phyloP scores from a whole-genome alignment of 1,140 invertebrate species.

The Cataglyphis hispanica region DNA sequence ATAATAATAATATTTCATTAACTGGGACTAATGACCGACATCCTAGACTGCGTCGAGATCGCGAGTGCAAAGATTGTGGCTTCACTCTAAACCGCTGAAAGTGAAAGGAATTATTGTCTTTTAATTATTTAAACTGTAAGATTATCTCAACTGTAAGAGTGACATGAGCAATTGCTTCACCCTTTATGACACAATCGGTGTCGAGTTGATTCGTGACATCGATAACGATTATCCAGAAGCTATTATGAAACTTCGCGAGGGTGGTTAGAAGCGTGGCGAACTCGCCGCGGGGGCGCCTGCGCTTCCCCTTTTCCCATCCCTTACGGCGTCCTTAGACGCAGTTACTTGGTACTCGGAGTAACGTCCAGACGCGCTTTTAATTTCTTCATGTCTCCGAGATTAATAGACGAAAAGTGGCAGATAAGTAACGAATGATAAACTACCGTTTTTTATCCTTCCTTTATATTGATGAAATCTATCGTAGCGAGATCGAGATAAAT shows the following conservation, averaged over 20 bases:
- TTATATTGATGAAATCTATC: neutral
- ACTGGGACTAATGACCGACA: neutral
- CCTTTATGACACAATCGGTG: neutral
- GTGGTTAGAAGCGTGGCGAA: conserved; percentile 1
- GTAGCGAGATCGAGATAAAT: neutral
- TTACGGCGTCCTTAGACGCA: neutral
- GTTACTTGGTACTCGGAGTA: neutral
- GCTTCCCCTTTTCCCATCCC: neutral
- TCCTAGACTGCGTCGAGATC: neutral
- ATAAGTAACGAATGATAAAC: conserved; percentile 1
- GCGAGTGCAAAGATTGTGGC: conserved; percentile 3
- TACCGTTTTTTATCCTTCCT: neutral
- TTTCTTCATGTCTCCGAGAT: neutral
- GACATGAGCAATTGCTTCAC: neutral
- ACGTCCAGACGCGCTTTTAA: conserved; percentile 46
- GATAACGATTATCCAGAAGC: neutral
- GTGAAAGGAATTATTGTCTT: neutral
- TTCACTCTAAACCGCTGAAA: neutral
- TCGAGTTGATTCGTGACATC: neutral
- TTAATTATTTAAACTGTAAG: neutral
- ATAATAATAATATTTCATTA: neutral
- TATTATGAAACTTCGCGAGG: neutral
- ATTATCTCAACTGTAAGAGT: neutral
- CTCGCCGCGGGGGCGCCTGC: neutral
- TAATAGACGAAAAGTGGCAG: neutral